These are phyloP conservation scores for Aurelia aurita complex sp. Pacific DNA, from an alignment of 30 jellyfish, hydroid and myxozoan genomes.

Conservation along the genomic window DNA sequence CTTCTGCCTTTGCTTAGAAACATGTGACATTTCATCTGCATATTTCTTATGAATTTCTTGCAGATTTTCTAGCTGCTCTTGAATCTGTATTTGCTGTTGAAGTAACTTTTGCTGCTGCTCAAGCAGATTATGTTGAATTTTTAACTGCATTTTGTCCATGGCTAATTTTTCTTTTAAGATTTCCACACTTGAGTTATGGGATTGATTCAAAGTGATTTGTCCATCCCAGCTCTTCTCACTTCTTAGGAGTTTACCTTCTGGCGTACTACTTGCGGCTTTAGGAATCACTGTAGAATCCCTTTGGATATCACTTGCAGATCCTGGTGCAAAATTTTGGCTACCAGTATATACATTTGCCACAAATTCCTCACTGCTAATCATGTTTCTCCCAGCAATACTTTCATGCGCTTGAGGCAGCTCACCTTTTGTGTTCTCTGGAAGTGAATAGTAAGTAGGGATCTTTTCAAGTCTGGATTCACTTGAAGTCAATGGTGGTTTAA, in stretches of 20 bases:
- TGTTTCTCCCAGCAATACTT: neutral
- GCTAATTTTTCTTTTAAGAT: neutral
- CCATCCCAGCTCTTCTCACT: too few relatives aligned
- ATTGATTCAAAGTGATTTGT: too few relatives aligned
- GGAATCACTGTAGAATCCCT: too few relatives aligned
- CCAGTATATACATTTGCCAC: too few relatives aligned
- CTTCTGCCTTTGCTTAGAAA: neutral
- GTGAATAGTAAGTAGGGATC: constrained; percentile 36
- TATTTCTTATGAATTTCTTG: constrained; percentile 38
- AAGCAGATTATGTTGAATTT: constrained; percentile 1
- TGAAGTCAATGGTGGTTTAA: neutral
- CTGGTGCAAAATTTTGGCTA: too few relatives aligned
- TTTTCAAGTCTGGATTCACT: constrained; percentile 1
- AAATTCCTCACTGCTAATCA: neutral
- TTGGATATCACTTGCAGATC: too few relatives aligned
- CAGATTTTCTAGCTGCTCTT: constrained; percentile 60
- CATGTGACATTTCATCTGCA: constrained; percentile 22
- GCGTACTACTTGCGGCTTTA: too few relatives aligned
- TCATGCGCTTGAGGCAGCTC: neutral
- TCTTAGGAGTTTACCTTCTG: too few relatives aligned
- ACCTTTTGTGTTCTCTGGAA: neutral
- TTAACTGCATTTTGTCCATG: neutral
- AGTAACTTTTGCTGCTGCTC: constrained; percentile 59
- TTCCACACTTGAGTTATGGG: neutral
- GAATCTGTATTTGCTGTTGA: constrained; percentile 60